Evolutionary conservation across 2,797 vertebrate genomes (phyloP), one percentile per base, ranked within the genome.

Genomic region (Trachurus trachurus): DNA sequence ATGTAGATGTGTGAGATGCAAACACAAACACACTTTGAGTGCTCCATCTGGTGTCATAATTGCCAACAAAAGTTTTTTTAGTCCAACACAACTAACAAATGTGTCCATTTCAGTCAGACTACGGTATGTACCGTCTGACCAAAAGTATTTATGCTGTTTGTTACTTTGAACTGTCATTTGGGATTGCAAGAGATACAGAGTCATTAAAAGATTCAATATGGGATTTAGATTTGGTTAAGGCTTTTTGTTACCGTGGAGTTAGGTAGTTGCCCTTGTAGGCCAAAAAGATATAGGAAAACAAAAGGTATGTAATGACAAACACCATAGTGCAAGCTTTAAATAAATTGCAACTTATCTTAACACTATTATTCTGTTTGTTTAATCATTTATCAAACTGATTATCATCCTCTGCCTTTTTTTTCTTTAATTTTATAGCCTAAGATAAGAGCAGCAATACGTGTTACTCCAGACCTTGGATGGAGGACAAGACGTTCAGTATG

Each of bases 51-150:
- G 66, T 31, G 50, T 66, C 7, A 60, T 57, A 42, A 34, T 56
- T 56, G 31, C 47, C n/a, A 57, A 40, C 10, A 63, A n/a, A 49
- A 1, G 4, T n/a, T 62, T 29, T 52, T 49, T 59, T 47, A 19
- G 39, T 64, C n/a, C 42, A 64, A 9, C 12, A 52, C 42, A 60
- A 64, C 66, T 54, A 31, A 60, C 47, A 63, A 76, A 64, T 6
- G 37, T 45, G 4, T 8, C 9, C 5, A 40, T 54, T 26, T 17
- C 6, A 8, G 39, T 34, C n/a, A 17, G 16, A 50, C 16, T 4
- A 31, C 4, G 11, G 9, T 13, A 47, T 15, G 13, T 29, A 17
- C 7, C 7, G 45, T 58, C 19, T 50, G 39, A 2, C 9, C 22
- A 16, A 7, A 9, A 49, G 16, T 8, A 39, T 29, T 4, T 29